Conservation (phyloP, 2,888 invertebrate genomes). For the Gymnocheta viridis region DNA sequence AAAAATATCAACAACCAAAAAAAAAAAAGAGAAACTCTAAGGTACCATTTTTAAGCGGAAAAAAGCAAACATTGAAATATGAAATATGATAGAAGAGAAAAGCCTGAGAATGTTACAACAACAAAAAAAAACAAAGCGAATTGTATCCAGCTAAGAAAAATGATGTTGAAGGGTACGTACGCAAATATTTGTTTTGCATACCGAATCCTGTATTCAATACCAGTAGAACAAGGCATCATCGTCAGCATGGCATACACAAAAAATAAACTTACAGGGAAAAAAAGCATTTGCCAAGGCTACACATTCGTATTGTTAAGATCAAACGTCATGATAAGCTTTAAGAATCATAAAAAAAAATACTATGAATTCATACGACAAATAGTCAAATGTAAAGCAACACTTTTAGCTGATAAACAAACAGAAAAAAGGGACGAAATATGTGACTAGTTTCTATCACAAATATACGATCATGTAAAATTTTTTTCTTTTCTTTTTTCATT, state of each 20-base stretch:
- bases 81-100: slow-evolving; percentile 39
- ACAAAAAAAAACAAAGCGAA: background rate
- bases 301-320: slow-evolving; percentile 45
- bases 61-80: slow-evolving; percentile 49
- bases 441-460: slow-evolving; percentile 14
- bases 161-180: background rate
- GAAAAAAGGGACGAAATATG: slow-evolving; percentile 2
- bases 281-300: background rate
- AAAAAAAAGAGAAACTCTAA: background rate
- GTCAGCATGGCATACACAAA: background rate
- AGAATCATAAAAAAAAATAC: background rate
- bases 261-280: background rate
- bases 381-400: slow-evolving; percentile 12
- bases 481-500: background rate
- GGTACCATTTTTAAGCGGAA: background rate
- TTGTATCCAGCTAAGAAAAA: background rate
- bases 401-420: slow-evolving; percentile 14
- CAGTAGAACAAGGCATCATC: slow-evolving; percentile 25
- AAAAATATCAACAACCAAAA: background rate
- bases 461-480: slow-evolving; percentile 18
- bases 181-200: slow-evolving; percentile 62
- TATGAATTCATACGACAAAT: slow-evolving; percentile 9
- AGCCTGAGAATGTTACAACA: slow-evolving; percentile 31
- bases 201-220: slow-evolving; percentile 12
- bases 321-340: slow-evolving; percentile 49